Conservation (phyloP, 2,888 invertebrate species). For the Hylaea fasciaria region DNA sequence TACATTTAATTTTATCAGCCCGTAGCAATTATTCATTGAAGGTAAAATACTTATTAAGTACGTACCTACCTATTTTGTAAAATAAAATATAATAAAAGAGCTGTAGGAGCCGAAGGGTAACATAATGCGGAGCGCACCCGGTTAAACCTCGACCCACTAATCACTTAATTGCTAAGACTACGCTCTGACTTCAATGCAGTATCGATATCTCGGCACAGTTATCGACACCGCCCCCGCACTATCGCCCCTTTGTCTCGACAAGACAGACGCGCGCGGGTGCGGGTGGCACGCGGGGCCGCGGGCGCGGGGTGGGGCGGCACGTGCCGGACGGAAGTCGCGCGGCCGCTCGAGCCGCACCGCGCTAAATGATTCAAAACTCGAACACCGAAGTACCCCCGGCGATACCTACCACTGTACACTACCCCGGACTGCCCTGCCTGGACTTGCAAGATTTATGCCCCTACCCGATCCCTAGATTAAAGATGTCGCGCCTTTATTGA, state of each 20-base stretch:
- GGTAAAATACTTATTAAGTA: no score
- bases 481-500: slow-evolving; percentile 84
- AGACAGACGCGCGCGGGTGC: slow-evolving; percentile 75
- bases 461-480: slow-evolving; percentile 83
- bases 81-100: no score
- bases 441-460: slow-evolving; percentile 84
- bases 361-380: slow-evolving; percentile 85
- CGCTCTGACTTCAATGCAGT: neutral
- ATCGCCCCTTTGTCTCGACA: slow-evolving; percentile 84
- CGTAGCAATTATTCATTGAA: no score
- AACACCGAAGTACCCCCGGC: slow-evolving; percentile 40
- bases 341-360: slow-evolving; percentile 69
- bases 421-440: slow-evolving; percentile 44
- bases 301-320: slow-evolving; percentile 61
- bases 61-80: no score
- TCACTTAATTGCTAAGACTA: neutral
- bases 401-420: slow-evolving; percentile 28
- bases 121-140: no score
- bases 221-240: slow-evolving; percentile 54
- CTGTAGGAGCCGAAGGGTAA: no score
- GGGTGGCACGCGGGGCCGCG: slow-evolving; percentile 50
- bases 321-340: slow-evolving; percentile 84
- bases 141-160: no score
- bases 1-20: no score
- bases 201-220: slow-evolving; percentile 45